Evolutionary conservation across 2,888 invertebrate genomes (phyloP), one percentile per base, ranked within the genome.

Genomic region (Hipparchia semele): DNA sequence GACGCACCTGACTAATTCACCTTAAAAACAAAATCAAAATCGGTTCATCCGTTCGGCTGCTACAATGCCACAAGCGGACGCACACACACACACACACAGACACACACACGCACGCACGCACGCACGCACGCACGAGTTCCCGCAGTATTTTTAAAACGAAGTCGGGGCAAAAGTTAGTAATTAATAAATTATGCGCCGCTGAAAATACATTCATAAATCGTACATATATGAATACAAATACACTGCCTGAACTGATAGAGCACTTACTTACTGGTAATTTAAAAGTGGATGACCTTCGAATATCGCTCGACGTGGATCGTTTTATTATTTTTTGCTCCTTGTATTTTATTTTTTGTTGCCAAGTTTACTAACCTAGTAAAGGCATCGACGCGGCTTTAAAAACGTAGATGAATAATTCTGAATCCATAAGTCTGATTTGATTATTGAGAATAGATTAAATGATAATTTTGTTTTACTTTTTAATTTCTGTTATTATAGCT

Each of bases 231-330:
- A 61, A 60, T 56, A 70, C 70, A 64, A 70, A 70, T 64, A 12
- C 65, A 39, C 67, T 73, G 73, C 71, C 62, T 71, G 71, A 70
- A 75, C 66, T 61, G 68, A 73, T 70, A 59, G 46, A 71, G 59
- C 58, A 61, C 62, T 70, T 56, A 65, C 9, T 46, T 56, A 65
- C 9, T 46, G 58, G 65, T 54, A 59, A 64, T 70, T 70, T 64
- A 73, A 76, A 75, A 76, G 72, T 68, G 39, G 74, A 68, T 70
- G 74, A 68, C 74, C 75, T 76, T 76, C 70, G 61, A 70, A 64
- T 65, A 73, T 58, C 49, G 54, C 56, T 49, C 23, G 46, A n/a
- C 13, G 13, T 53, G 33, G 65, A 53, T 65, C 51, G 51, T 53
- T 65, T 65, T 53, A 51, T 65, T 33, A 46, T 8, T 67, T 67